Conservation (phyloP, 2,888 invertebrate genomes). For the Apamea crenata region DNA sequence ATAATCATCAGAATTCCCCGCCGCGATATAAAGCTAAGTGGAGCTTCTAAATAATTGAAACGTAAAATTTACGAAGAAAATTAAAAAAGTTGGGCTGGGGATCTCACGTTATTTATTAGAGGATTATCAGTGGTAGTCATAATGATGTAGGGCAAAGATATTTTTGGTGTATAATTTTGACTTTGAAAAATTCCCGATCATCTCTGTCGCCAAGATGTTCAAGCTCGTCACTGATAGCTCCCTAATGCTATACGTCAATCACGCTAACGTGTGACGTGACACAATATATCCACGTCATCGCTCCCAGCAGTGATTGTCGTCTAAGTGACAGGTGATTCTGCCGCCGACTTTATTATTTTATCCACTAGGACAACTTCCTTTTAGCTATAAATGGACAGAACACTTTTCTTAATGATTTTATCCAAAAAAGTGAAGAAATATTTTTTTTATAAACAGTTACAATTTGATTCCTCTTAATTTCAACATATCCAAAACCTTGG, state of each 20-base stretch:
- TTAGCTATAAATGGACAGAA: not conserved
- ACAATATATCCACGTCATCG: conserved; percentile 10
- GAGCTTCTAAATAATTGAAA: conserved; percentile 35
- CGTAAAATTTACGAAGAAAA: not conserved
- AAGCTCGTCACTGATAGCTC: not conserved
- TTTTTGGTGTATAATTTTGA: not conserved
- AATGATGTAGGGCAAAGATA: not conserved
- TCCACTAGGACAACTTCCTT: not conserved
- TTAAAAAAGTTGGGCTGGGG: not conserved
- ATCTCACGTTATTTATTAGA: not conserved
- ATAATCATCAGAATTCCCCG: conserved; percentile 8
- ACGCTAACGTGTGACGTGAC: not conserved
- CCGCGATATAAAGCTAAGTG: conserved; percentile 29
- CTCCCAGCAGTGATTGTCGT: not conserved
- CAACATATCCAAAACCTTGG: not conserved
- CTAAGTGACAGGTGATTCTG: not conserved
- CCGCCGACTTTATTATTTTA: conserved; percentile 20
- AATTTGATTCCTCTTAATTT: not conserved
- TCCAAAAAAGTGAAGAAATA: not conserved
- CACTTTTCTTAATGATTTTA: not conserved
- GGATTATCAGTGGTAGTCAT: not conserved
- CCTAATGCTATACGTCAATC: conserved; percentile 2
- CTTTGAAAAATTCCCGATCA: not conserved
- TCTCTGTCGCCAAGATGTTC: not conserved
- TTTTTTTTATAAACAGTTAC: not conserved